Base-by-base conservation (phyloP, 2,113 vertebrate species). In the Dasyornis broadbenti region DNA sequence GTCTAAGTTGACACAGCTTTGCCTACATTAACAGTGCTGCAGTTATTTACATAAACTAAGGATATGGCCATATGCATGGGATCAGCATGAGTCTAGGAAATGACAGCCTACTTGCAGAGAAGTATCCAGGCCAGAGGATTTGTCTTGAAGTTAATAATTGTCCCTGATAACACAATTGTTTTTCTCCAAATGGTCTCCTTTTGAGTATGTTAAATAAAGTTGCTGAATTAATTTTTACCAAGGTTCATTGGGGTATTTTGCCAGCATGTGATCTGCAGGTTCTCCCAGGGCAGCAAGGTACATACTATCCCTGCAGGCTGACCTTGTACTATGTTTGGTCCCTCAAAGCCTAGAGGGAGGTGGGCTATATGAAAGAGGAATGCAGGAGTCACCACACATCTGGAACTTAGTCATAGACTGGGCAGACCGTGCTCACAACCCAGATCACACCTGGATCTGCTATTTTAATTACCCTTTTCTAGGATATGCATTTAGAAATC, bases 1-100 rank as follows among this genome's bases (percentile, higher is more conserved):
- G 30, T 86, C 35, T 87, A 60, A 86, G 50, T 52, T 73, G 76
- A 69, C 77, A 50, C 72, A 95, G 80, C 52, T 93, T 92, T 59
- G 28, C 28, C 72, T 92, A 49, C 39, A 52, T 53, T 60, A 91
- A 45, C 40, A 78, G 28, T 71, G 17, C 16, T 89, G 39, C 19
- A 52, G 28, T n/a, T 89, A 50, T 49, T 92, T 71, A 91, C 33
- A 50, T 44, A 72, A 91, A 86, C 49, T 72, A 53, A 85, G 72
- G 61, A 60, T 49, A 40, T 47, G 15, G 19, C 33, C 14, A 9
- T 16, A 16, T 47, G 20, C 60, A 44, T n/a, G 23, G 30, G 21
- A 64, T 49, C 24, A 70, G 56, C 44, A 11, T 22, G 57, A 76
- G 23, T 37, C n/a, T 60, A 35, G 44, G 70, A 95, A 89, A 68